Evolutionary conservation across 2,888 invertebrate genomes (phyloP), one percentile per base, ranked within the genome.

Genomic region (Saturnia japonica): DNA sequence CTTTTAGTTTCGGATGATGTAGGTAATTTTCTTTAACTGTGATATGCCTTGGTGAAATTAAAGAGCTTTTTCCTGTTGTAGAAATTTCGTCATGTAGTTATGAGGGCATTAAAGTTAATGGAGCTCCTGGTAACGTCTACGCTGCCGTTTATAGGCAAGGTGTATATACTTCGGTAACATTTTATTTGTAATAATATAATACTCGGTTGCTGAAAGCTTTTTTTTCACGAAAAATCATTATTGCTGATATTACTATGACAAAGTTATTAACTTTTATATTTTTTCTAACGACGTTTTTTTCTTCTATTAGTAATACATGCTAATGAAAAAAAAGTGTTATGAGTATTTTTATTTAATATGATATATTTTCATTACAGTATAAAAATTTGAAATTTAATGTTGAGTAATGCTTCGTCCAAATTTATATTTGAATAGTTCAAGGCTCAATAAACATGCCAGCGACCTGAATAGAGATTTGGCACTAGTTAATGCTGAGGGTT

Each of bases 51-150:
- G 70, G 75, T 74, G 82, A 82, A 87, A 88, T 88, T 88, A 88
- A 89, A 89, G 88, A 88, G 87, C 88, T 89, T 91, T 89, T 91
- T 86, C 84, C 87, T 86, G 88, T 88, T 87, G 84, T 85, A 86
- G 85, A 87, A 87, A 87, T 89, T 90, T 88, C 83, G 85, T 86
- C 87, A 89, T 89, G 84, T 88, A 90, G 89, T 88, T 90, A 88
- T 88, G 88, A 87, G 85, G 84, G 83, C 83, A 86, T 89, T 90
- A 91, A 91, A 91, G 85, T 91, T 90, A 91, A 91, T 91, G 90
- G 89, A 85, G 80, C 85, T 81, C 84, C 83, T 82, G 82, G 79
- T 81, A 82, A 77, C 81, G 82, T 77, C 82, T 81, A 84, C 85
- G 84, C 85, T 84, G 83, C 82, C 78, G 80, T 81, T 87, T 87